Evolutionary conservation across 2,113 vertebrate genomes (phyloP), one percentile per base, ranked within the genome.

Genomic region (Herpetotheres cachinnans): DNA sequence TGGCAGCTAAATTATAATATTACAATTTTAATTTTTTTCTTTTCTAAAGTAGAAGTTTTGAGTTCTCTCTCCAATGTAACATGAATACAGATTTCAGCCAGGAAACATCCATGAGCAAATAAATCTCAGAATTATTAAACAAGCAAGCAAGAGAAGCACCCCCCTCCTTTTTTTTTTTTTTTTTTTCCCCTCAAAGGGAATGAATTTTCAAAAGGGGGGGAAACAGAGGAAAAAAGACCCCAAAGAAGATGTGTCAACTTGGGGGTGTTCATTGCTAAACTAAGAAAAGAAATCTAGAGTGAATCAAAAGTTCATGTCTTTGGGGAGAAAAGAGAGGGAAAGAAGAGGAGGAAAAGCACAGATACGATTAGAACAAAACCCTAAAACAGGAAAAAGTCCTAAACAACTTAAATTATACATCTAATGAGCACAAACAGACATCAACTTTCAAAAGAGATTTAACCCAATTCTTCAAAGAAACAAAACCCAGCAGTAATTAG

Each of bases 401-500:
- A 96, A 96, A 91, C 77, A 94, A 97, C 97, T 96, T 96, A 93
- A 97, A 97, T 98, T 97, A 95, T 96, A 87, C 93, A 94, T 98
- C 92, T 97, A 95, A 97, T 7, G 1, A 95, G 80, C 87, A 87
- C 79, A 96, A 94, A 95, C 92, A 96, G 72, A 54, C 65, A 47
- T 90, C 79, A 76, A 55, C 82, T 94, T 97, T 93, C 91, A 96
- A 83, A 95, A 92, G 95, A 88, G 71, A 76, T 86, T 96, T 94
- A 97, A 95, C 91, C 96, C 86, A 96, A 12, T 94, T 97, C 93
- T 97, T 97, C 96, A 96, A 97, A 98, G 97, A 85, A 94, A 93
- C 91, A 97, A 95, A 97, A 92, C 89, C 77, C 90, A 94, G 82
- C n/a, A 83, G 85, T 97, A 97, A 96, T 98, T 97, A 97, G 88